Percentiles rank a stretch among this genome's conserved stretches.
phyloP scores from a whole-genome alignment of 2,797 vertebrate species.

The Botia kubotai region DNA sequence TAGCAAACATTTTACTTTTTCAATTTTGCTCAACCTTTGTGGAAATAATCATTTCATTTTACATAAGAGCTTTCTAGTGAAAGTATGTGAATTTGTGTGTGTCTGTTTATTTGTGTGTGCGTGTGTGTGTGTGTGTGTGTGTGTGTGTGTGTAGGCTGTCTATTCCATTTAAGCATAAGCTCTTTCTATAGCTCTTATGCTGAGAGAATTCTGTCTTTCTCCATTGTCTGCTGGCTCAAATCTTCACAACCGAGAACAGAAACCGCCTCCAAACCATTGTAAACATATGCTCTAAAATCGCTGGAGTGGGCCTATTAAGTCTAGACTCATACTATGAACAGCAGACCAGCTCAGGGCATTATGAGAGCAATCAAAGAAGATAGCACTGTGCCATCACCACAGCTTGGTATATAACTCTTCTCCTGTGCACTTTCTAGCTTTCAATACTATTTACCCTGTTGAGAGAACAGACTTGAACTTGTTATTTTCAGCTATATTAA shows the following conservation, averaged over 20 bases:
- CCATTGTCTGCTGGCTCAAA: slow-evolving; percentile 24
- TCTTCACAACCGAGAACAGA: slow-evolving; percentile 7
- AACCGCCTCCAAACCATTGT: slow-evolving; percentile 2
- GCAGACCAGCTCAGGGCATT: slow-evolving; percentile 3
- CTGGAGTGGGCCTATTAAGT: slow-evolving; percentile 6
- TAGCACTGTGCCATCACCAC: not conserved
- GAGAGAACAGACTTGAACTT: not conserved
- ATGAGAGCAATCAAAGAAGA: slow-evolving; percentile 7
- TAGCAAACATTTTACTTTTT: not conserved
- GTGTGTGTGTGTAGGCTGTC: slow-evolving; percentile 1
- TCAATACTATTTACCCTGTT: not conserved
- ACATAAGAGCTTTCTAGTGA: not conserved
- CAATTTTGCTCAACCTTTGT: not conserved
- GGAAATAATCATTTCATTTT: not conserved
- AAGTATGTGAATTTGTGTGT: not conserved
- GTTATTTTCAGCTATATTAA: not conserved
- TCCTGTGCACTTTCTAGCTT: not conserved
- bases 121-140: not conserved
- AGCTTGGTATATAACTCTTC: not conserved
- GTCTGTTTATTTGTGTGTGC: not conserved
- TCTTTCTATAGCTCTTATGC: slow-evolving; percentile 19
- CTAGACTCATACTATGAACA: slow-evolving; percentile 15
- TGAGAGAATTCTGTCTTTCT: slow-evolving; percentile 17
- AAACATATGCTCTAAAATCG: slow-evolving; percentile 21
- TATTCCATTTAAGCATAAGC: slow-evolving; percentile 25